phyloP scores from a whole-genome alignment of 2,888 invertebrate genomes.

The Erynnis tages region DNA sequence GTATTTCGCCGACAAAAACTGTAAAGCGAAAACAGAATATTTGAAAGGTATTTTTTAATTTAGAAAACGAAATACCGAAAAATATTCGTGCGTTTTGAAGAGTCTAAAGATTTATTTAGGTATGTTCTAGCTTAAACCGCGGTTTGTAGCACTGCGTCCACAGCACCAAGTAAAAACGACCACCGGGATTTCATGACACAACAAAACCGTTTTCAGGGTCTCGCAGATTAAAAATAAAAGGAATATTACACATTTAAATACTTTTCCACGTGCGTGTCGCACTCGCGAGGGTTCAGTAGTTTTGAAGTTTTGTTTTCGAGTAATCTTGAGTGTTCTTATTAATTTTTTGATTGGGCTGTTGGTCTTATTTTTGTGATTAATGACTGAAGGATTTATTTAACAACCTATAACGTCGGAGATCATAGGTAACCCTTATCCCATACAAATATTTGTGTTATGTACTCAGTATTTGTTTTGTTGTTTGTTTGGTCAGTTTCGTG shows the following conservation, averaged over 20 bases:
- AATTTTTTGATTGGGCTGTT: too few relatives aligned
- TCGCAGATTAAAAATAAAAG: constrained; percentile 25
- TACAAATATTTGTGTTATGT: too few relatives aligned
- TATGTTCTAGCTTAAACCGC: constrained; percentile 1
- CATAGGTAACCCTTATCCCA: too few relatives aligned
- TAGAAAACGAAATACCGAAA: neutral
- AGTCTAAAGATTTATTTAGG: constrained; percentile 18
- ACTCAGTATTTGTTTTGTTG: too few relatives aligned
- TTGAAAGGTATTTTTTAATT: neutral
- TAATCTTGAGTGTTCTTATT: too few relatives aligned
- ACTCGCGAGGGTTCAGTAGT: too few relatives aligned
- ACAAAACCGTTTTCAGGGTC: constrained; percentile 8
- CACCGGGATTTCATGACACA: constrained; percentile 19
- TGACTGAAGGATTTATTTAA: too few relatives aligned
- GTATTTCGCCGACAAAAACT: neutral
- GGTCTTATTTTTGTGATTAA: too few relatives aligned
- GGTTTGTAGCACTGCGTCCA: neutral
- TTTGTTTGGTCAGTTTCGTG: too few relatives aligned
- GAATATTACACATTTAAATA: constrained; percentile 25
- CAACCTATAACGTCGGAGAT: too few relatives aligned
- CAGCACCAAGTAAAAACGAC: constrained; percentile 14
- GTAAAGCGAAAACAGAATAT: neutral
- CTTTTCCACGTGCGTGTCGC: too few relatives aligned
- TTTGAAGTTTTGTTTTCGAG: too few relatives aligned
- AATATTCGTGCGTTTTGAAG: neutral